Evolutionary conservation across 1,140 invertebrate genomes (phyloP).

Genomic region (Polyergus mexicanus): DNA sequence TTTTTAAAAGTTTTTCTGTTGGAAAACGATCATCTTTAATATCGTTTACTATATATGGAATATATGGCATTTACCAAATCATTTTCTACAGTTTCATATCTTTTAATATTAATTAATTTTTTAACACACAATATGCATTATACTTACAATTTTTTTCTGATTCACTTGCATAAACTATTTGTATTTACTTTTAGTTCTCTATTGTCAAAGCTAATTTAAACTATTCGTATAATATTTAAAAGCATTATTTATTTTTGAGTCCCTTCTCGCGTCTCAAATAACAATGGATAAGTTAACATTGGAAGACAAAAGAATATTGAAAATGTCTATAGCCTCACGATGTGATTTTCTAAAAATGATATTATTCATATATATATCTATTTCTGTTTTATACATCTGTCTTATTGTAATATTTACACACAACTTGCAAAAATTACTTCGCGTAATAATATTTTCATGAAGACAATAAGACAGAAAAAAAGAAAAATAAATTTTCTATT

Average conservation of each 20-base stretch:
- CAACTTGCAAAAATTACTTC: neutral
- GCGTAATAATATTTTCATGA: slow-evolving; percentile 33
- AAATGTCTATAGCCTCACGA: neutral
- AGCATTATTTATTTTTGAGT: neutral
- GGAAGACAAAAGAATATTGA: neutral
- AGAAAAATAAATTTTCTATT: slow-evolving; percentile 14
- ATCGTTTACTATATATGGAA: neutral
- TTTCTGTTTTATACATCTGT: neutral
- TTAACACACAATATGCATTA: neutral
- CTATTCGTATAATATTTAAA: neutral
- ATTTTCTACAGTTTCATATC: neutral
- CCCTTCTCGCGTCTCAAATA: neutral
- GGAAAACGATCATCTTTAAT: too few species aligned
- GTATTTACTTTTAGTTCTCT: neutral
- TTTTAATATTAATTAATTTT: neutral
- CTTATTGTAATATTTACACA: neutral
- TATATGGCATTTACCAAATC: neutral
- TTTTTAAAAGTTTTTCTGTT: too few species aligned
- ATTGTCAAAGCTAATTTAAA: neutral
- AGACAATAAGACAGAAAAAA: neutral
- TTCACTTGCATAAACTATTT: neutral
- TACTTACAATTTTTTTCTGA: neutral
- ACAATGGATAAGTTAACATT: neutral
- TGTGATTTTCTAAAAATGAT: neutral
- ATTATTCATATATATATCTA: neutral